Evolutionary conservation across 2,113 vertebrate genomes (phyloP).

Genomic region (Corvus moneduloides): DNA sequence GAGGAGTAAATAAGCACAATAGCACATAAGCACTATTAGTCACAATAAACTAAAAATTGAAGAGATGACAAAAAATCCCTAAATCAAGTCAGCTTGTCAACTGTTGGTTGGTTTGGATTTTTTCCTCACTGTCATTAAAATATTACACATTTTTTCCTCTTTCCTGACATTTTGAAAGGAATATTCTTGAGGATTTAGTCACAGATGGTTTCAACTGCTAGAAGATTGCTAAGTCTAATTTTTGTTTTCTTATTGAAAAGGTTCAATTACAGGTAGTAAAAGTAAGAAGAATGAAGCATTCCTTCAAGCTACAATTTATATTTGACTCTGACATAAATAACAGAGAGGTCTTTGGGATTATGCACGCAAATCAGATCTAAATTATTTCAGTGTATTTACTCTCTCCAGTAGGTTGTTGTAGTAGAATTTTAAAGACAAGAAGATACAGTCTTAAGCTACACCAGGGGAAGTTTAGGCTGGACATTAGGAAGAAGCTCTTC

Average conservation of each 20-base stretch:
- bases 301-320: neutral
- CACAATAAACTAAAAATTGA: neutral
- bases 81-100: neutral
- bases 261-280: neutral
- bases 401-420: neutral
- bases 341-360: neutral
- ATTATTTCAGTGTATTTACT: neutral
- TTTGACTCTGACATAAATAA: neutral
- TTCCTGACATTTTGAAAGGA: neutral
- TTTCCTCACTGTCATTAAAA: neutral
- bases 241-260: neutral
- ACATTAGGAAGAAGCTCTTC: neutral
- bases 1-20: neutral
- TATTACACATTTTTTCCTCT: neutral
- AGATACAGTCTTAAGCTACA: neutral
- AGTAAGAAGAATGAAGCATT: neutral
- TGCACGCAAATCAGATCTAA: neutral
- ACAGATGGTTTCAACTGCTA: neutral
- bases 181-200: neutral
- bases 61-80: neutral
- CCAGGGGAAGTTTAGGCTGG: neutral
- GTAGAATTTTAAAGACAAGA: neutral
- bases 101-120: neutral
- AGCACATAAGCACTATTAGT: neutral
- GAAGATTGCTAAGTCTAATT: neutral